These are phyloP conservation scores for Standfussiana lucernea DNA, from an alignment of 2,888 invertebrate genomes.

Conservation along the genomic window DNA sequence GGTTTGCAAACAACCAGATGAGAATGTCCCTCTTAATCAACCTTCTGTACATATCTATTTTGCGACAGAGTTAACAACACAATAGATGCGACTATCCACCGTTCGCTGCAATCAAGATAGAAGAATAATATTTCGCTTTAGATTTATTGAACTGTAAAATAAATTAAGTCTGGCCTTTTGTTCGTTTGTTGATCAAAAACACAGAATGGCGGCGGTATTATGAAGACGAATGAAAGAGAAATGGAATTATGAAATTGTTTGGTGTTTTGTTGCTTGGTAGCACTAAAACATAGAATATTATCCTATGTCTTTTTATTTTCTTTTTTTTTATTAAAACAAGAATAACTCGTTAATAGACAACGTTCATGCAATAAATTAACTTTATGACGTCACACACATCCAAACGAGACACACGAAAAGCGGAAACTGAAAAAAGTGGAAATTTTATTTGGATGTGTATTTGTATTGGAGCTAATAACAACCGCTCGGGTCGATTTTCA, in stretches of 20 bases:
- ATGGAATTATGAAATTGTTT: not conserved
- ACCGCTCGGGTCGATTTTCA: too few species aligned
- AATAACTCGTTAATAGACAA: not conserved
- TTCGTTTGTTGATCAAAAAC: slow-evolving; percentile 27
- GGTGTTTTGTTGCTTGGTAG: not conserved
- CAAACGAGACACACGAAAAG: not conserved
- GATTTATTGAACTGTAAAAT: slow-evolving; percentile 44
- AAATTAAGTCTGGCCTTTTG: slow-evolving; percentile 39
- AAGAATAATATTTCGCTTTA: slow-evolving; percentile 36
- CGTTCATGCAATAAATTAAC: not conserved
- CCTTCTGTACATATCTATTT: slow-evolving; percentile 13
- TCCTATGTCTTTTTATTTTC: not conserved
- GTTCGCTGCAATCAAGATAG: slow-evolving; percentile 55
- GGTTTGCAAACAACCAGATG: not conserved
- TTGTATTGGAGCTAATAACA: too few species aligned
- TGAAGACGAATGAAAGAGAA: slow-evolving; percentile 12
- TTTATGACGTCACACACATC: not conserved
- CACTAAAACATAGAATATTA: not conserved
- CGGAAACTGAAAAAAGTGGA: too few species aligned
- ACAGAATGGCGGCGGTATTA: not conserved
- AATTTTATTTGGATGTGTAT: not conserved
- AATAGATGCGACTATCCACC: slow-evolving; percentile 22
- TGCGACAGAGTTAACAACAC: not conserved
- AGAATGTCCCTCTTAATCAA: not conserved
- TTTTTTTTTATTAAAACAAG: not conserved